Base-by-base conservation (phyloP, 2,888 invertebrate genomes). In the Galerucella pusilla region DNA sequence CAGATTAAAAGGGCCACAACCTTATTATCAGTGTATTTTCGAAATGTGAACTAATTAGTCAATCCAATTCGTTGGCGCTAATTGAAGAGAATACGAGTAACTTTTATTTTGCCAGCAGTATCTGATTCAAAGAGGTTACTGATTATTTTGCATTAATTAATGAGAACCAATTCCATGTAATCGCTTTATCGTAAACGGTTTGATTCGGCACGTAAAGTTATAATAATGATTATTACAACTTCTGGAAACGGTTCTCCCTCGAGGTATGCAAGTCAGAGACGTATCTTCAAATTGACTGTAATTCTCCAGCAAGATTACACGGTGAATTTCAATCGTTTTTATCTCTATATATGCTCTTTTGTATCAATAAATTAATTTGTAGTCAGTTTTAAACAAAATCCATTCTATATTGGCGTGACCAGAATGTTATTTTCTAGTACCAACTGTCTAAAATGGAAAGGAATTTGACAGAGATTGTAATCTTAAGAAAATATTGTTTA, bases 201-300 rank as follows among this genome's bases (percentile, higher is more conserved):
- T 74, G 74, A 79, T 79, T 78, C 75, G 77, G 79, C 79, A 79
- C 78, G 77, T 77, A 74, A 77, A 74, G 75, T 76, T 79, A 76
- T 75, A 76, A 79, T 75, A 73, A 77, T 77, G 46, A 65, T 65
- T 73, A 77, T 75, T 66, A 71, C 71, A 75, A 73, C 16, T 68
- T 57, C 73, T 64, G 75, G 54, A 70, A 76, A 73, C 70, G 64
- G 68, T 64, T 74, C 74, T 71, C 68, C 74, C 73, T 73, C 61
- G 57, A 66, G 68, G 70, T 14, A 65, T 63, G n/a, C 1, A 9
- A 20, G 20, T 54, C 65, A 59, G 64, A 57, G 65, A 65, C 65
- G 65, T 57, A 69, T 46, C 59, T 25, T 42, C 5, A 69, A 46
- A 11, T 28, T 57, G 16, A 42, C 63, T 35, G 42, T 42, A 63